phyloP scores from a whole-genome alignment of 2,888 invertebrate genomes.

The Callyntrura sp. region DNA sequence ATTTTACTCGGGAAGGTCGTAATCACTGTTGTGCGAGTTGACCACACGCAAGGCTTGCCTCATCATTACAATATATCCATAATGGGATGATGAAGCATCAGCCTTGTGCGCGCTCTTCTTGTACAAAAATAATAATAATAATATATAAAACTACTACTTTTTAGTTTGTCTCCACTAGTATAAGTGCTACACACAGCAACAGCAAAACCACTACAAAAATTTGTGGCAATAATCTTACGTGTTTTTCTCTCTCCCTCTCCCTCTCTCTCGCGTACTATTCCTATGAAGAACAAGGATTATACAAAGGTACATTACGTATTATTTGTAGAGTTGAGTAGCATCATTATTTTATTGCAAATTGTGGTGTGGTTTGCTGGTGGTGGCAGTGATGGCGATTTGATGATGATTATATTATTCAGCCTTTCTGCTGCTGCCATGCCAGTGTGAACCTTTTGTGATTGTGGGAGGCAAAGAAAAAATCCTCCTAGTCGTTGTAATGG shows the following conservation, averaged over 20 bases:
- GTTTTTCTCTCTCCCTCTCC: background rate
- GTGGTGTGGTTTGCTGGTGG: slow-evolving; percentile 22
- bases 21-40: slow-evolving; percentile 72
- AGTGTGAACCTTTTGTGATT: slow-evolving; percentile 68
- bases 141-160: slow-evolving; percentile 34
- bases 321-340: slow-evolving; percentile 9
- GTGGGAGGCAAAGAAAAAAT: slow-evolving; percentile 64
- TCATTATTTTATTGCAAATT: slow-evolving; percentile 36
- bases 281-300: slow-evolving; percentile 8
- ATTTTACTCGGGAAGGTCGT: slow-evolving; percentile 75
- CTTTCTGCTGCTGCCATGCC: background rate
- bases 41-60: slow-evolving; percentile 79
- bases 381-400: slow-evolving; percentile 38
- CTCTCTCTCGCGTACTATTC: background rate
- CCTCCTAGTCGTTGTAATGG: slow-evolving; percentile 44
- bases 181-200: slow-evolving; percentile 5
- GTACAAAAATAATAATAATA: background rate
- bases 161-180: slow-evolving; percentile 49
- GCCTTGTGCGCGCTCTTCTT: slow-evolving; percentile 51
- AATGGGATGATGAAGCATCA: slow-evolving; percentile 70
- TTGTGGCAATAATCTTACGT: slow-evolving; percentile 41
- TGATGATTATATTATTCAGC: slow-evolving; percentile 39
- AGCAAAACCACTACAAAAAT: slow-evolving; percentile 45
- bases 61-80: slow-evolving; percentile 78
- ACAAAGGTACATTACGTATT: background rate